Conservation (phyloP, 1,140 invertebrate genomes). For the Hydropsyche tenuis region DNA sequence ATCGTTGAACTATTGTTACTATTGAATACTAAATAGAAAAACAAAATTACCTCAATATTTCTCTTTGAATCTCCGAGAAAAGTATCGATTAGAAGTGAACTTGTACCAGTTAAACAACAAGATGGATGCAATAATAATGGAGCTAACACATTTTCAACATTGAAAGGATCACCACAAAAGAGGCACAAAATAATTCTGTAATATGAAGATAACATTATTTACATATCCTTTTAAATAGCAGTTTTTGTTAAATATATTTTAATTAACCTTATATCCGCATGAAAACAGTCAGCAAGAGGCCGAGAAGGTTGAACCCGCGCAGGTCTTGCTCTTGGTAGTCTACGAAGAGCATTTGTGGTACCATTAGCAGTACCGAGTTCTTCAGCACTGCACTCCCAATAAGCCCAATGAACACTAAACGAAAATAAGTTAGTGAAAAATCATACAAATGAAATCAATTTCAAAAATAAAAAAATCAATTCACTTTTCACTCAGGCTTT, state of each 20-base stretch:
- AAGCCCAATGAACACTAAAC: conserved; percentile 84
- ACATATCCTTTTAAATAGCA: too few species aligned
- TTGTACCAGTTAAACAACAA: conserved; percentile 84
- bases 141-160: conserved; percentile 86
- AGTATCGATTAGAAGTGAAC: conserved; percentile 89
- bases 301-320: conserved; percentile 70
- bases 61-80: conserved; percentile 88
- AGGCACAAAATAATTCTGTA: conserved; percentile 92
- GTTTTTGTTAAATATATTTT: too few species aligned
- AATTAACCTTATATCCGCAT: conserved; percentile 88
- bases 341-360: conserved; percentile 70
- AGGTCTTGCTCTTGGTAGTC: conserved; percentile 72
- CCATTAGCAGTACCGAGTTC: conserved; percentile 63
- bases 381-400: conserved; percentile 80
- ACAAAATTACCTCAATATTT: conserved; percentile 80
- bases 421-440: conserved; percentile 22
- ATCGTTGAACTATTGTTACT: background rate
- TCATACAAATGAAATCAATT: conserved; percentile 8
- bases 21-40: conserved; percentile 3
- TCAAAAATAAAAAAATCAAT: conserved; percentile 18
- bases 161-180: conserved; percentile 96
- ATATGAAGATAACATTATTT: conserved; percentile 7
- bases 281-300: conserved; percentile 76
- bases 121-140: conserved; percentile 88
- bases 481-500: conserved; percentile 86